These are phyloP conservation scores for Lucilia sericata DNA, from an alignment of 1,140 invertebrate species.

Conservation along the genomic window DNA sequence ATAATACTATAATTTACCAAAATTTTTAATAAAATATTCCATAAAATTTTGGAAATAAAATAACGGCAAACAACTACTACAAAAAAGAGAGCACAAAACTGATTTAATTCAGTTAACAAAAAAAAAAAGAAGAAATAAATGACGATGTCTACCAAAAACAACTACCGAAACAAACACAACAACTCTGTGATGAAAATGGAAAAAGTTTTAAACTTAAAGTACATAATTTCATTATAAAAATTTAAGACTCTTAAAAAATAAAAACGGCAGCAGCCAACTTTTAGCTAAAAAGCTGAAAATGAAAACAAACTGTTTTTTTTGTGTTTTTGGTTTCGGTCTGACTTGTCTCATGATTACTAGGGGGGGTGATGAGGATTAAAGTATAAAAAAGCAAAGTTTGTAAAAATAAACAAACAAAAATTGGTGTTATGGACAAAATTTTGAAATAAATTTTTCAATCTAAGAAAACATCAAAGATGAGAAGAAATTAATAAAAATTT, in stretches of 20 bases:
- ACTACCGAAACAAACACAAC: neutral
- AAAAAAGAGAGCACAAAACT: neutral
- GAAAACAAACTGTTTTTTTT: neutral
- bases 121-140: too few species aligned
- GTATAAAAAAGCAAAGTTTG: neutral
- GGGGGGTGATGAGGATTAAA: neutral
- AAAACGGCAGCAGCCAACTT: neutral
- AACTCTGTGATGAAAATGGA: neutral
- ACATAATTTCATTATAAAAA: constrained; percentile 15
- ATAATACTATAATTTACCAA: too few species aligned
- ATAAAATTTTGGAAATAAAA: too few species aligned
- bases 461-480: too few species aligned
- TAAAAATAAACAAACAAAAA: neutral
- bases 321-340: neutral
- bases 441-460: too few species aligned
- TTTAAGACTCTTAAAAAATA: neutral
- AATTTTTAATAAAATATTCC: too few species aligned
- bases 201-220: constrained; percentile 21
- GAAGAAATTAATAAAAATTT: too few species aligned
- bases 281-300: neutral
- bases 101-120: neutral
- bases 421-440: too few species aligned
- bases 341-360: too few species aligned
- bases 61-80: too few species aligned
- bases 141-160: neutral